Percentiles rank a stretch among this genome's conserved stretches.
Conservation (phyloP, 2,113 vertebrate species). For the Crotalus tigris region DNA sequence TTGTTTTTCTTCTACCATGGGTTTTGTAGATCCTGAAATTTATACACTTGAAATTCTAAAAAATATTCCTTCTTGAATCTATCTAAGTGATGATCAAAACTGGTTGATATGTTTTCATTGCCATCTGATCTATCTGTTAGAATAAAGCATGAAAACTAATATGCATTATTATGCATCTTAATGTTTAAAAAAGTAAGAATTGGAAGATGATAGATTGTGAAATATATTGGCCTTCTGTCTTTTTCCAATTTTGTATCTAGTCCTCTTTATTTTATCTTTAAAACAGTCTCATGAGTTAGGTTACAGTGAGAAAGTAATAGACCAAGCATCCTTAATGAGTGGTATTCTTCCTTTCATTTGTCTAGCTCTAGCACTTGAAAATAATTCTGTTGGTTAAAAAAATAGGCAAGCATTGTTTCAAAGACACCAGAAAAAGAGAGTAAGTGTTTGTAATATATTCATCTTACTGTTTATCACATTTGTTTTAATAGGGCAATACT, state of each 20-base stretch:
- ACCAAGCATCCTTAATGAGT: neutral
- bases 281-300: neutral
- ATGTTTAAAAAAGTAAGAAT: neutral
- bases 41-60: neutral
- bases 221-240: neutral
- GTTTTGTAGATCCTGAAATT: neutral
- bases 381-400: neutral
- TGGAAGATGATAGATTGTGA: neutral
- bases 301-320: neutral
- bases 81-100: neutral
- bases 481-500: slow-evolving; percentile 79
- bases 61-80: neutral
- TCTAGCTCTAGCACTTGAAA: neutral
- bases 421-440: neutral
- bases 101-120: neutral
- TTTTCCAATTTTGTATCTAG: neutral
- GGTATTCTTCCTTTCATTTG: neutral
- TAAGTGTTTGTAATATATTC: neutral
- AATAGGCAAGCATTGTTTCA: neutral
- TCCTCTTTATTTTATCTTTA: neutral
- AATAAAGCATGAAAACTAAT: neutral
- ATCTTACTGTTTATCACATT: neutral
- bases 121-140: neutral
- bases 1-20: neutral
- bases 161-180: neutral